Percentiles rank a stretch among this genome's conserved stretches.
Evolutionary conservation across 1,140 invertebrate genomes (phyloP).

Genomic region (Philopotamus ludificatus): DNA sequence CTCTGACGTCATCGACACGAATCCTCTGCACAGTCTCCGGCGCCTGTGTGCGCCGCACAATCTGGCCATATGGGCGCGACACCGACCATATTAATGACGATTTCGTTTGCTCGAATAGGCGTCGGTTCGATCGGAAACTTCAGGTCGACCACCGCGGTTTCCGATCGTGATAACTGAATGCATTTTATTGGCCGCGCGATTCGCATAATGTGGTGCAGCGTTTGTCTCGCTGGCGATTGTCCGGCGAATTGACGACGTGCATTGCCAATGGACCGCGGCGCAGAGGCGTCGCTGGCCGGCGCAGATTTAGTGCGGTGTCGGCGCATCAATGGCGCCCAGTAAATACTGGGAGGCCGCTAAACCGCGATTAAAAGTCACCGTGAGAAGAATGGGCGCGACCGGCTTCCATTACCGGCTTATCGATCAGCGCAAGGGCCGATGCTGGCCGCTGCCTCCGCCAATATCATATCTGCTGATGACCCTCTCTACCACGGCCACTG

Average conservation of each 20-base stretch:
- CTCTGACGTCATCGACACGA: neutral
- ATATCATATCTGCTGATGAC: neutral
- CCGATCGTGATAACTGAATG: neutral
- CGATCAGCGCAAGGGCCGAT: neutral
- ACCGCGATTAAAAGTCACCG: neutral
- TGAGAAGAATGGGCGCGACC: too few relatives aligned
- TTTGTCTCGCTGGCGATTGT: conserved; percentile 11
- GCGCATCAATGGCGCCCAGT: neutral
- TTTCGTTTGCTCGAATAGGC: too few relatives aligned
- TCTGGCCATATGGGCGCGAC: too few relatives aligned
- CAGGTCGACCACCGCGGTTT: too few relatives aligned
- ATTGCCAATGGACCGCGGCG: neutral
- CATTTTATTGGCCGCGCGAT: neutral
- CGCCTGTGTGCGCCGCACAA: too few relatives aligned
- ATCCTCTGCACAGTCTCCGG: too few relatives aligned
- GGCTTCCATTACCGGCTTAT: neutral
- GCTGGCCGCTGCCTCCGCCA: neutral
- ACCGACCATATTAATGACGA: too few relatives aligned
- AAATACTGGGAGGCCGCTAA: neutral
- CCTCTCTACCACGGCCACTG: neutral
- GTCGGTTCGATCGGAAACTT: too few relatives aligned
- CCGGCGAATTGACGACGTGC: conserved; percentile 8
- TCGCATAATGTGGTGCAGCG: conserved; percentile 11
- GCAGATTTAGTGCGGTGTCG: conserved; percentile 6
- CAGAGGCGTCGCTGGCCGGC: neutral